phyloP scores from a whole-genome alignment of 2,797 vertebrate genomes.

The Sebastes oblongus region DNA sequence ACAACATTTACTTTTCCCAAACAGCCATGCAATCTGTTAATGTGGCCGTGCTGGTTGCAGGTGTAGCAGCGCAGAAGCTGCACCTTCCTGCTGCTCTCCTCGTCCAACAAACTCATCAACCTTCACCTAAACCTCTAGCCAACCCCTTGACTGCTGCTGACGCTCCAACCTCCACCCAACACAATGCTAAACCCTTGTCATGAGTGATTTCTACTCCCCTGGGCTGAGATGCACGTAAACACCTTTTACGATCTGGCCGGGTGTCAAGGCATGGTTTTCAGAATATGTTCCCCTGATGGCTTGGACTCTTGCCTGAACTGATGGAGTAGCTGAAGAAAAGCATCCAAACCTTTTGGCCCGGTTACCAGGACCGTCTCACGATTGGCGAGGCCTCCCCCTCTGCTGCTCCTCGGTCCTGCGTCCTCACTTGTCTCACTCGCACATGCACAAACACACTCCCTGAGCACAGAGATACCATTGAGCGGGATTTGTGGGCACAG shows the following conservation, averaged over 20 bases:
- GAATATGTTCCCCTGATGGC: slow-evolving; percentile 58
- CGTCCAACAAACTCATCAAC: slow-evolving; percentile 43
- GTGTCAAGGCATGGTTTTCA: slow-evolving; percentile 57
- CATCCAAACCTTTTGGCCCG: slow-evolving; percentile 61
- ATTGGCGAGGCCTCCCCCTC: slow-evolving; percentile 46
- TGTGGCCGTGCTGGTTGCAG: slow-evolving; percentile 34
- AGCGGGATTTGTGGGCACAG: slow-evolving; percentile 76
- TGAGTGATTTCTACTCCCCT: slow-evolving; percentile 63
- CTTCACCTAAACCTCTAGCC: slow-evolving; percentile 28
- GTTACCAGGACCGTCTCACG: slow-evolving; percentile 50
- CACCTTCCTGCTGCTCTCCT: slow-evolving; percentile 7
- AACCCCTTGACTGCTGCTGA: slow-evolving; percentile 2
- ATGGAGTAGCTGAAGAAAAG: slow-evolving; percentile 66
- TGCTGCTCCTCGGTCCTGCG: slow-evolving; percentile 39
- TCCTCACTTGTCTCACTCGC: slow-evolving; percentile 57
- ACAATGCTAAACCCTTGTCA: slow-evolving; percentile 64
- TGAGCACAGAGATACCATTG: slow-evolving; percentile 81
- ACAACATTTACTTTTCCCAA: slow-evolving; percentile 66
- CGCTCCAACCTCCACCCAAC: slow-evolving; percentile 11
- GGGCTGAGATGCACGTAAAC: slow-evolving; percentile 69
- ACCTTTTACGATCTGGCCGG: slow-evolving; percentile 69
- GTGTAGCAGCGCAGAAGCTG: slow-evolving; percentile 29
- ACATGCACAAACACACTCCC: slow-evolving; percentile 66
- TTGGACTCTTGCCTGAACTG: slow-evolving; percentile 63
- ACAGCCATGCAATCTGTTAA: slow-evolving; percentile 55